Evolutionary conservation across 2,797 vertebrate species (phyloP), one percentile per base, ranked within the genome.

Genomic region (Melanotaenia maccullochi): DNA sequence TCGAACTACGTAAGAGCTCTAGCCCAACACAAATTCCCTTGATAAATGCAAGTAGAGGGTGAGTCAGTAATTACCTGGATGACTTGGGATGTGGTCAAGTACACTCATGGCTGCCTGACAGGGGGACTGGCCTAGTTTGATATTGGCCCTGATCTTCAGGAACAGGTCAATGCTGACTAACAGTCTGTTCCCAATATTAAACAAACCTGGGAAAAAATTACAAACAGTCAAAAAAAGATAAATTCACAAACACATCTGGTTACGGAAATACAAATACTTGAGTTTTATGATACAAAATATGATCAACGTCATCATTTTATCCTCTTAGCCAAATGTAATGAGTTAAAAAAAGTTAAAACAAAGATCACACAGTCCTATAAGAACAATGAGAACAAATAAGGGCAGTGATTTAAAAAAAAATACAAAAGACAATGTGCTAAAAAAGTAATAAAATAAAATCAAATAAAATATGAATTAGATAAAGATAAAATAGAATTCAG

Each of bases 111-210:
- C 85, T 12, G 93, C 95, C 54, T 93, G 91, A 75, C 93, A 88
- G 28, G 98, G 98, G 55, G 96, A 90, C 24, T 96, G 95, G 35
- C 96, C 97, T 74, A 95, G 86, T 89, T 92, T 97, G 84, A 99
- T 95, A 72, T 94, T 92, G 81, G 93, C 94, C 84, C 98, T 94
- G 82, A 99, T 93, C 81, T 95, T 96, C 83, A 99, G 96, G 67
- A 99, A 95, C 71, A 99, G 94, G 87, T 99, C 97, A 51, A 99
- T 89, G 79, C 96, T 99, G 81, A 98, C 97, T n/a, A 99, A 89
- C 66, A 99, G 88, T 84, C 93, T 96, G 87, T 99, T 99, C 9
- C 98, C 97, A 79, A 99, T 94, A 64, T 99, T 99, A 90, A 99
- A 99, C 81, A 99, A 95, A 87, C 97, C 98, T 99, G 90, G 32